Conservation (phyloP, 2,888 invertebrate genomes). For the Timema cristinae region DNA sequence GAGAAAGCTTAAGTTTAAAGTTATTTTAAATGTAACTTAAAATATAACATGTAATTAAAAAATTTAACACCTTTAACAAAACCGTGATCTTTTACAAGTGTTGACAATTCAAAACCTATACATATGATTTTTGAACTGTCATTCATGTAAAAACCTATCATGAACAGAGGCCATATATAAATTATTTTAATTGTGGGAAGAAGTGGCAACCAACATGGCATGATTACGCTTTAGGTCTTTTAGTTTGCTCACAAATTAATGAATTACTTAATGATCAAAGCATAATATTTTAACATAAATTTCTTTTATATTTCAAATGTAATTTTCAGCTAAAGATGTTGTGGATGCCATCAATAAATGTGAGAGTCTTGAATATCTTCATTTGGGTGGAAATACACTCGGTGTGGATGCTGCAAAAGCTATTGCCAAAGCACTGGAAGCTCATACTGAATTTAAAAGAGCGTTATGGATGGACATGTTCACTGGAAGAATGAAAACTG, state of each 20-base stretch:
- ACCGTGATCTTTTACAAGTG: too few species aligned
- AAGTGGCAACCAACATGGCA: too few species aligned
- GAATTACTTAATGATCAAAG: not conserved
- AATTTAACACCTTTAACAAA: too few species aligned
- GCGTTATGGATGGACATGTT: slow-evolving; percentile 97
- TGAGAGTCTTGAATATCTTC: slow-evolving; percentile 64
- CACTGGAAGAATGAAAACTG: slow-evolving; percentile 89
- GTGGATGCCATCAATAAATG: slow-evolving; percentile 71
- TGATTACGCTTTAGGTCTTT: not conserved
- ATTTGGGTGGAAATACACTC: slow-evolving; percentile 88
- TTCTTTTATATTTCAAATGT: slow-evolving; percentile 1
- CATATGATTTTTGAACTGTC: too few species aligned
- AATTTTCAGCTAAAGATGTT: slow-evolving; percentile 62
- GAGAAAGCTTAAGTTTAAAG: too few species aligned
- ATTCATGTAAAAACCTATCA: too few species aligned
- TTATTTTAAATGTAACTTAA: too few species aligned
- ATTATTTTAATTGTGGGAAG: too few species aligned
- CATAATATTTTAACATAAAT: not conserved
- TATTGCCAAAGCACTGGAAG: slow-evolving; percentile 74
- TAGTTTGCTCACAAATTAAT: not conserved
- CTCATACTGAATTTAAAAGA: slow-evolving; percentile 69
- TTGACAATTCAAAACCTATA: too few species aligned
- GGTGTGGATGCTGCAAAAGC: slow-evolving; percentile 85
- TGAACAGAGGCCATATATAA: too few species aligned
- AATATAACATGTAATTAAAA: too few species aligned